A percentile compares a stretch with the other conserved stretches of the same genome.
These are phyloP conservation scores for Syndactyla subalaris DNA, from an alignment of 2,797 vertebrate genomes.

Conservation along the genomic window DNA sequence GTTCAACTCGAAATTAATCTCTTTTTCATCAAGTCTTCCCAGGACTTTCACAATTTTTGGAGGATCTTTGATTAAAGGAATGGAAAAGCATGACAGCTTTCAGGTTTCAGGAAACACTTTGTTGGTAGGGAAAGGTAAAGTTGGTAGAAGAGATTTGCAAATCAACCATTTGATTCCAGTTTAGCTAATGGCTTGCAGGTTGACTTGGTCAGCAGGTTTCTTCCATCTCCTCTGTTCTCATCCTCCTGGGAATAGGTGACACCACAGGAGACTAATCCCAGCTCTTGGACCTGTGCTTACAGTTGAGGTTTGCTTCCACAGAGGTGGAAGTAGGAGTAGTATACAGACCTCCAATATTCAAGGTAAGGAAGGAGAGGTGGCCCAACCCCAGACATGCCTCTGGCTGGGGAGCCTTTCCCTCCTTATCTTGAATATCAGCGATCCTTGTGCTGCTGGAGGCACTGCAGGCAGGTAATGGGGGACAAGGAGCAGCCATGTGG, in stretches of 20 bases:
- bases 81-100: background rate
- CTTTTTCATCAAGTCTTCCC: background rate
- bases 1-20: background rate
- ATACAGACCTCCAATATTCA: background rate
- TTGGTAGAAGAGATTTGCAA: background rate
- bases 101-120: background rate
- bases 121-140: background rate
- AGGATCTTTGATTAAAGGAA: background rate
- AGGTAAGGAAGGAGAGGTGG: background rate
- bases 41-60: background rate
- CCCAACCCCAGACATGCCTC: rapidly evolving
- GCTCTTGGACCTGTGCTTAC: background rate
- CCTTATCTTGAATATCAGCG: rapidly evolving
- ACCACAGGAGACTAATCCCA: background rate
- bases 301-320: background rate
- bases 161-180: background rate
- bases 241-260: background rate
- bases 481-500: background rate
- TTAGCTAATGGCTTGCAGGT: background rate
- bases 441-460: background rate
- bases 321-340: background rate
- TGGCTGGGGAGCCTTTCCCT: background rate
- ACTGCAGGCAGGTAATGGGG: background rate
- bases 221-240: background rate
- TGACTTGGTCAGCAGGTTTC: background rate